Evolutionary conservation across 2,113 vertebrate genomes (phyloP).

Genomic region (Oreochromis aureus): DNA sequence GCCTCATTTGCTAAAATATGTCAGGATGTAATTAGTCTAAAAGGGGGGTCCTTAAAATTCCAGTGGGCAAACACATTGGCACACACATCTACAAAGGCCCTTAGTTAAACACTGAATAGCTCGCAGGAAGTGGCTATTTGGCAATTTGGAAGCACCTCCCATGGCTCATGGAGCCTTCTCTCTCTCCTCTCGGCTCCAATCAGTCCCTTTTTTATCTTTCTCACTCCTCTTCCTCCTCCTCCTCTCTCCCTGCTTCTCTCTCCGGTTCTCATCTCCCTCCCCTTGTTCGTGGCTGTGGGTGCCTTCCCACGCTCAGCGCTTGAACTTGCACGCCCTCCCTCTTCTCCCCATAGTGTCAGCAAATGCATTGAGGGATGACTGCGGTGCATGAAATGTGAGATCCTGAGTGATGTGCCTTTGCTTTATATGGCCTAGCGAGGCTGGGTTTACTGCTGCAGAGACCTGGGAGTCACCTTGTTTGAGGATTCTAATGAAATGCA

Average conservation of each 20-base stretch:
- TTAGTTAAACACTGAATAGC: conserved; percentile 60
- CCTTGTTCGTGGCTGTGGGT: conserved; percentile 37
- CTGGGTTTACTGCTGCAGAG: conserved; percentile 16
- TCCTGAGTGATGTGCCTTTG: neutral
- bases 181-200: conserved; percentile 31
- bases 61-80: conserved; percentile 45
- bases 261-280: conserved; percentile 34
- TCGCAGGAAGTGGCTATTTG: conserved; percentile 62
- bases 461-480: conserved; percentile 51
- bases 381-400: conserved; percentile 6
- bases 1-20: conserved; percentile 34
- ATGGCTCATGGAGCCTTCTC: conserved; percentile 45
- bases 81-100: conserved; percentile 57
- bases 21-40: conserved; percentile 58
- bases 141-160: conserved; percentile 58
- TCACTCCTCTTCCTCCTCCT: conserved; percentile 15
- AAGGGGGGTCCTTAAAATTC: conserved; percentile 63
- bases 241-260: neutral
- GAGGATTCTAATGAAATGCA: conserved; percentile 32
- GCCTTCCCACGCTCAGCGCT: conserved; percentile 64
- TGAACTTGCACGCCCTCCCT: conserved; percentile 44
- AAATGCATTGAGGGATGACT: conserved; percentile 1
- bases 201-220: conserved; percentile 37
- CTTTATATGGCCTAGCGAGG: neutral
- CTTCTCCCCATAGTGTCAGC: conserved; percentile 15